A percentile compares a stretch with the other conserved stretches of the same genome.
Conservation (phyloP, 2,888 invertebrate species). For the Plagiodera versicolora region DNA sequence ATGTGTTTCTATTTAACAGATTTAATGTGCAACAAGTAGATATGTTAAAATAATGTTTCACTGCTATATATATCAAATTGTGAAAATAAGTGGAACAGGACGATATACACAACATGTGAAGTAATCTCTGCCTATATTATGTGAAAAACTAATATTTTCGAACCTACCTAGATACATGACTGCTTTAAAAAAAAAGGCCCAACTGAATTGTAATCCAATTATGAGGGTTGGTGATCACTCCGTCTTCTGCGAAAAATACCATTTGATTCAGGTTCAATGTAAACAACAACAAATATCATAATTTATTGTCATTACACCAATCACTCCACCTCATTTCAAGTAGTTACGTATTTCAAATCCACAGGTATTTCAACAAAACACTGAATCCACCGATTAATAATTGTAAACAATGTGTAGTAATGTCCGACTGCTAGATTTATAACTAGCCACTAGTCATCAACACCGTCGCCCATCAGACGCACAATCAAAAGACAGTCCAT, state of each 20-base stretch:
- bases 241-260: background rate
- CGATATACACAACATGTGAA: no score
- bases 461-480: constrained; percentile 31
- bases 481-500: constrained; percentile 39
- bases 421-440: constrained; percentile 27
- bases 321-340: background rate
- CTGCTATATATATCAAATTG: no score
- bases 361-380: constrained; percentile 25
- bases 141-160: no score
- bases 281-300: background rate
- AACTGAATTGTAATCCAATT: background rate
- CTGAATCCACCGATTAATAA: constrained; percentile 20
- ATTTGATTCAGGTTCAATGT: background rate
- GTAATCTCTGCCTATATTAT: no score
- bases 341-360: constrained; percentile 11
- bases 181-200: background rate
- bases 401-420: constrained; percentile 38
- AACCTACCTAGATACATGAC: constrained; percentile 1
- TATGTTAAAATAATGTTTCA: no score
- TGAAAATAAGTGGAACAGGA: no score
- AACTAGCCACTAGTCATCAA: constrained; percentile 28
- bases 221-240: background rate
- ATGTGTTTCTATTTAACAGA: no score
- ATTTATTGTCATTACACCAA: background rate
- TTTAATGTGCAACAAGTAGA: no score